Evolutionary conservation across 2,888 invertebrate genomes (phyloP), one percentile per base, ranked within the genome.

Genomic region (Baronia brevicornis): DNA sequence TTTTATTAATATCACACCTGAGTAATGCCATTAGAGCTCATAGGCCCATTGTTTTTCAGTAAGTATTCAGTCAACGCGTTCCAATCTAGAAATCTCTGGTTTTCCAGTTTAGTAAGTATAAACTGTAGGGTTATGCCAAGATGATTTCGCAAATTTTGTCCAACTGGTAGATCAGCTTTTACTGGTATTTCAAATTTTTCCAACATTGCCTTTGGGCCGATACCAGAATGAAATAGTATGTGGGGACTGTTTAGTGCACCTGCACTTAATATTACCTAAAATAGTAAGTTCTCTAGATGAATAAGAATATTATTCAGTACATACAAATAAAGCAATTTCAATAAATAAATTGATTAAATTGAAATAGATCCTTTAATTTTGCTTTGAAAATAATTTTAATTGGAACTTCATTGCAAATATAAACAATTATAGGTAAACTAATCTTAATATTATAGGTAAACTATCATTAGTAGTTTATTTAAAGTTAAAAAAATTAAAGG

Each of bases 221-320:
- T 77, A 14, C 90, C 90, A 0, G 90, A 90, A 5, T 87, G 67
- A 22, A 90, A 53, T 0, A 90, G 72, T 5, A 90, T 61, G 41
- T 90, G 89, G 0, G 90, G 89, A 0, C 87, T 87, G 58, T 88
- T 89, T 3, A 90, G 68, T 3, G 90, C 82, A 6, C 90, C 90
- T 13, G 86, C 89, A 26, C 87, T 86, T 9, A 90, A 57, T 37
- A 90, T 78, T 1, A 88, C 73, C 75, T 87, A 69, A 0, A 54
- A 54, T 8, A 9, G 3, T 8, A 10, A n/a, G n/a, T 11, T 18
- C 3, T 3, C 20, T 6, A 2, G 4, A 7, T 10, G 8, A 12
- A 4, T 18, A n/a, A n/a, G n/a, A n/a, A n/a, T n/a, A n/a, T n/a
- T n/a, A n/a, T n/a, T n/a, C n/a, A n/a, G n/a, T n/a, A n/a, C n/a